Evolutionary conservation across 2,113 vertebrate genomes (phyloP), one percentile per base, ranked within the genome.

Genomic region (Aptenodytes forsteri): DNA sequence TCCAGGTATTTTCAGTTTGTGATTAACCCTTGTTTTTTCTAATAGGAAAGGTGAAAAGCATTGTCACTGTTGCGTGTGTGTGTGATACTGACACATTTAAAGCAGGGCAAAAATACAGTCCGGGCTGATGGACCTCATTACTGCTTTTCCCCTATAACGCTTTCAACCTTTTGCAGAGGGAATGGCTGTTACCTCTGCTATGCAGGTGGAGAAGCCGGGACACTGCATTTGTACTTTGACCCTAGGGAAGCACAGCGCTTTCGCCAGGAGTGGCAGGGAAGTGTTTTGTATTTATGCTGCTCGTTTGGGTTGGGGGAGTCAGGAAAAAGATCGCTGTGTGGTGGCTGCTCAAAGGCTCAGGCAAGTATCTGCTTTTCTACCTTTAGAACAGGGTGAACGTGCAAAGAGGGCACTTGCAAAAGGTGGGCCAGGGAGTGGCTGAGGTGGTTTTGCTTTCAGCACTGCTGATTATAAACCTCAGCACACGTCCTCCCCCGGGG

Each of bases 51-150:
- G 67, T 52, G 66, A 29, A 46, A 62, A 62, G 54, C 7, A 1
- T 4, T 32, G 29, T 50, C 3, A 7, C 1, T 67, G n/a, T 7
- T 49, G 16, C 5, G 0, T 34, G 14, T 6, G 3, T 16, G 10
- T 36, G 4, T 27, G 32, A 27, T 42, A 38, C 52, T 6, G 21
- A 9, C 13, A 14, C 1, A 8, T 17, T 42, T 67, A 65, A 64
- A 52, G 4, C 50, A n/a, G 56, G 17, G 6, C 14, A 26, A 23
- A 40, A 16, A 14, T 23, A 6, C 2, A 36, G 5, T 26, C 44
- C 3, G 36, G 49, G n/a, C 40, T 70, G 69, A 13, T 42, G 27
- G 46, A 16, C 22, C 29, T 62, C 18, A 3, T 44, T 32, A 8
- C 42, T 54, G 65, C 58, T 75, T 62, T 40, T 36, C 13, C 30